Conservation (phyloP, 2,888 invertebrate species). For the Pristionchus mayeri region DNA sequence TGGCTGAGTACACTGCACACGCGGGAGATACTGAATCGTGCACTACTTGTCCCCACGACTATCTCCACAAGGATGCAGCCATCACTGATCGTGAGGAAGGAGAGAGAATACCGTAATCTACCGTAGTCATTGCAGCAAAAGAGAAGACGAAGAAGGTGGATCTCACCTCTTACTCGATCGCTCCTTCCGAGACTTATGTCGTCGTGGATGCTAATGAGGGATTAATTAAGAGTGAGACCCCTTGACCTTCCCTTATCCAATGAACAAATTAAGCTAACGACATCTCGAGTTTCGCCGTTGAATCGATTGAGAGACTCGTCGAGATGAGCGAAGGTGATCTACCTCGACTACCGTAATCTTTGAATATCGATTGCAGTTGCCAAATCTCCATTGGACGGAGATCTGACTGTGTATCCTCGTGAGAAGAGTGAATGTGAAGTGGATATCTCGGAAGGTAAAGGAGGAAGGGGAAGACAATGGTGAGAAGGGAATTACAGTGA, state of each 20-base stretch:
- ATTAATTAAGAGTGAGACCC: neutral
- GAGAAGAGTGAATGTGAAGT: constrained; percentile 10
- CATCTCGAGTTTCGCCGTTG: neutral
- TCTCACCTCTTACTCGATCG: neutral
- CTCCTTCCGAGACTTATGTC: neutral
- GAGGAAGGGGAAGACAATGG: no score
- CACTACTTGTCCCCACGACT: neutral
- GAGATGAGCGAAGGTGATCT: neutral
- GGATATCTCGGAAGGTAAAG: neutral
- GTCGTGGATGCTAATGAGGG: neutral
- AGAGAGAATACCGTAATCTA: neutral
- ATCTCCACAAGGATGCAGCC: neutral
- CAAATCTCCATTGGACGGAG: neutral
- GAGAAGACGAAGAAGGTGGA: neutral
- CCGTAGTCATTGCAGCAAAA: neutral
- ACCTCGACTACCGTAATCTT: neutral
- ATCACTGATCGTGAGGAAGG: neutral
- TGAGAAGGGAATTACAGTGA: neutral
- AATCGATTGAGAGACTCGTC: neutral
- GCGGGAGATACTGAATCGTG: constrained; percentile 9
- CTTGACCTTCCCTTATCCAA: neutral
- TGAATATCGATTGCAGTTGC: neutral
- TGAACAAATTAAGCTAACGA: neutral
- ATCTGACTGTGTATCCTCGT: neutral
- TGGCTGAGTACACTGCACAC: constrained; percentile 2